Percentiles rank a stretch among this genome's conserved stretches.
These are phyloP conservation scores for Drosophila simulans DNA, from an alignment of 1,140 invertebrate species.

Conservation along the genomic window DNA sequence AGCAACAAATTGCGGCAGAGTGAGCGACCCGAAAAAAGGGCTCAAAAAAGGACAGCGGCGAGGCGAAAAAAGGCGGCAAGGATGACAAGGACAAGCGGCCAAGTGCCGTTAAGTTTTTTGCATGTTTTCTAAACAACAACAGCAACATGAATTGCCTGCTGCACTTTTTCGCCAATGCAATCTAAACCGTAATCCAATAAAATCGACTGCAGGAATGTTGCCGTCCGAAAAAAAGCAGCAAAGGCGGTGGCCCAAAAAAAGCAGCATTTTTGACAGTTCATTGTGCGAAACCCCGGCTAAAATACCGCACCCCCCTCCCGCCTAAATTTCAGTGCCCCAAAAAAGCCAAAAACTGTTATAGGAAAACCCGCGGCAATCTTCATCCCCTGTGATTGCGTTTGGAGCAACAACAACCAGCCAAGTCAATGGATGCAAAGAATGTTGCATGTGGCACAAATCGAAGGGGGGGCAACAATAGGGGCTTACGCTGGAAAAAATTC, in stretches of 20 bases:
- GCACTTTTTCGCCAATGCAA: constrained; percentile 72
- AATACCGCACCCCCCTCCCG: no score
- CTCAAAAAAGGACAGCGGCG: neutral
- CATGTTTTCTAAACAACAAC: constrained; percentile 79
- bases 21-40: constrained; percentile 40
- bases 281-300: constrained; percentile 44
- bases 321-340: neutral
- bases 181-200: constrained; percentile 83
- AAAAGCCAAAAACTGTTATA: neutral
- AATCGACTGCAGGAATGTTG: constrained; percentile 75
- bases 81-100: constrained; percentile 59
- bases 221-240: constrained; percentile 26
- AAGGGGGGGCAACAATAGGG: neutral
- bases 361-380: constrained; percentile 23
- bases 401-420: constrained; percentile 22
- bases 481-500: neutral
- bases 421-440: constrained; percentile 66
- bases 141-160: constrained; percentile 39
- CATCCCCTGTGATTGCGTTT: constrained; percentile 23
- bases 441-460: constrained; percentile 32
- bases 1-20: constrained; percentile 32
- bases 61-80: constrained; percentile 20
- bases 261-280: constrained; percentile 76
- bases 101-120: constrained; percentile 68
- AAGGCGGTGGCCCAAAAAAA: constrained; percentile 20